Conservation (phyloP, 2,797 vertebrate genomes). For the Smutsia gigantea region DNA sequence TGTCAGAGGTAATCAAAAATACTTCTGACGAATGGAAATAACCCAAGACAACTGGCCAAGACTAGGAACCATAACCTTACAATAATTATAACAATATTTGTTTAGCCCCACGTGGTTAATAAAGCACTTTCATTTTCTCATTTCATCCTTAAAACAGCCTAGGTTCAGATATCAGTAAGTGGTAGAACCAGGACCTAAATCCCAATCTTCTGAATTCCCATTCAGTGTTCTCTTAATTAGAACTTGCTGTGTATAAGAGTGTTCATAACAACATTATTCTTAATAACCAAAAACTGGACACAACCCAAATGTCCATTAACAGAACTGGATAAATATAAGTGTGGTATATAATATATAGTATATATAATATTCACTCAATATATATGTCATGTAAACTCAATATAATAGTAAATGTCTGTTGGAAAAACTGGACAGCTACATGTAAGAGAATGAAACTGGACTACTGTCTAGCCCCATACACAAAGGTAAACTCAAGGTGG, state of each 20-base stretch:
- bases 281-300: neutral
- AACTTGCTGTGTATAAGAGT: neutral
- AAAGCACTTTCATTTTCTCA: neutral
- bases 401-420: constrained; percentile 17
- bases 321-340: neutral
- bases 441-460: too few relatives aligned
- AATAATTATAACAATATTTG: constrained; percentile 12
- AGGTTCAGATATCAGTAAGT: neutral
- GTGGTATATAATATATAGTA: neutral
- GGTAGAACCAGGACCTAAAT: neutral
- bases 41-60: neutral
- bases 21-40: neutral
- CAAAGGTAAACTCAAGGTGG: too few relatives aligned
- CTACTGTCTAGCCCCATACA: too few relatives aligned
- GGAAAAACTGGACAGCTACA: too few relatives aligned
- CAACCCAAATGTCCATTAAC: neutral
- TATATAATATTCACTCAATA: too few relatives aligned
- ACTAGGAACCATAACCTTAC: neutral
- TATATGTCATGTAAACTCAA: neutral
- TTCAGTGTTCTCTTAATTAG: constrained; percentile 17
- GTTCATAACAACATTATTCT: neutral
- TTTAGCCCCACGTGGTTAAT: constrained; percentile 17
- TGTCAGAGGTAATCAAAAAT: constrained; percentile 30
- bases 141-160: constrained; percentile 46
- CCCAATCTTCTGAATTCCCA: constrained; percentile 22